phyloP scores from a whole-genome alignment of 2,888 invertebrate species.

The Syrphus vitripennis region DNA sequence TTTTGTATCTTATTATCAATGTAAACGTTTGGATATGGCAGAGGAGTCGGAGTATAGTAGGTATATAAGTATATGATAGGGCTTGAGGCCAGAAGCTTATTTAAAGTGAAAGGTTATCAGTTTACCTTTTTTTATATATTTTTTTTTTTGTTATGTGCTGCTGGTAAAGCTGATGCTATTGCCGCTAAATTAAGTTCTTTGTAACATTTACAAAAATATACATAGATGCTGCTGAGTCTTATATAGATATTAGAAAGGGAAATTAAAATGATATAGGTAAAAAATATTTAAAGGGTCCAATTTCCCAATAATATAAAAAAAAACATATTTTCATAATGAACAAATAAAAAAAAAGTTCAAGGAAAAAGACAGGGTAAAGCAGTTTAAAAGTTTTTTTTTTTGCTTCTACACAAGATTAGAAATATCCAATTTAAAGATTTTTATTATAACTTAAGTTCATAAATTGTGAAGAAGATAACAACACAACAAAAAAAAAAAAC shows the following conservation, averaged over 20 bases:
- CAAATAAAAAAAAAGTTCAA: not conserved
- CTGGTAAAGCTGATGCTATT: slow-evolving; percentile 49
- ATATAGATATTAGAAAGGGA: slow-evolving; percentile 21
- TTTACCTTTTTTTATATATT: slow-evolving; percentile 44
- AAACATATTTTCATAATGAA: not conserved
- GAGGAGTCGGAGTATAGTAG: not conserved
- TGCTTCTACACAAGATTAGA: not conserved
- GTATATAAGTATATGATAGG: not conserved
- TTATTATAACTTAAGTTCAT: slow-evolving; percentile 33
- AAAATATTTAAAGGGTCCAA: slow-evolving; percentile 11
- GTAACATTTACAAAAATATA: slow-evolving; percentile 33
- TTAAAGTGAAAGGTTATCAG: slow-evolving; percentile 64
- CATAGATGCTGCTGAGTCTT: slow-evolving; percentile 36
- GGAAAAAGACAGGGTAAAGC: not conserved
- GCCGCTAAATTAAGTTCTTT: slow-evolving; percentile 57
- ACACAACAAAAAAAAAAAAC: no score
- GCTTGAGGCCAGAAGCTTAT: slow-evolving; percentile 30
- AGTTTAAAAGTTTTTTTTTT: slow-evolving; percentile 2
- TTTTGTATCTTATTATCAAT: slow-evolving; percentile 63
- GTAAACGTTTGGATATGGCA: not conserved
- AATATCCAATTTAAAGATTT: slow-evolving; percentile 48
- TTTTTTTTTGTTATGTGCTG: not conserved
- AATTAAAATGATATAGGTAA: slow-evolving; percentile 45
- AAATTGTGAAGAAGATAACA: slow-evolving; percentile 27
- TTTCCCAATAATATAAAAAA: not conserved